Conservation (phyloP, 2,797 vertebrate species). For the Menidia menidia region DNA sequence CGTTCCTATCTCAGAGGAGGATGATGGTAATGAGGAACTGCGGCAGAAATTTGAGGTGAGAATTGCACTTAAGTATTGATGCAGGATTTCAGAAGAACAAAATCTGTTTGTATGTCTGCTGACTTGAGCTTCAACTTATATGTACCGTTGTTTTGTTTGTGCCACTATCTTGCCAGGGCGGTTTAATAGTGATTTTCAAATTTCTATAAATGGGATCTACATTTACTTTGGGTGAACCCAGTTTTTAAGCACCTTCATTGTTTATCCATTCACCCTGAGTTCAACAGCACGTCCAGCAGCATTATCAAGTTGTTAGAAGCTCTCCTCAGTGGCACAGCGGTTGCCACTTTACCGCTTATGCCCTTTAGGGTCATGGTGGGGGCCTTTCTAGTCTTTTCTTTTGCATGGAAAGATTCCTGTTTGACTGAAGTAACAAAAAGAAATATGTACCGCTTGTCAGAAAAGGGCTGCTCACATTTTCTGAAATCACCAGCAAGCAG, state of each 20-base stretch:
- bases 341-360: background rate
- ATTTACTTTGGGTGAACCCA: background rate
- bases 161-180: background rate
- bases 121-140: background rate
- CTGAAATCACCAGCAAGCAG: too few species aligned
- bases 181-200: background rate
- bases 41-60: constrained; percentile 97
- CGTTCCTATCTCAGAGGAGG: constrained; percentile 95
- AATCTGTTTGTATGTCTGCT: background rate
- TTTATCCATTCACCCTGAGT: background rate
- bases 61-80: background rate
- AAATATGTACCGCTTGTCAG: too few species aligned
- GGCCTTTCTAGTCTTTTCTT: too few species aligned
- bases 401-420: too few species aligned
- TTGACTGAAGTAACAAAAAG: too few species aligned
- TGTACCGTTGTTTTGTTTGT: background rate
- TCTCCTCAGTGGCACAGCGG: constrained; percentile 5
- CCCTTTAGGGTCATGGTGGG: too few species aligned
- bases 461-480: too few species aligned
- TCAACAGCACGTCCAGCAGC: constrained; percentile 3
- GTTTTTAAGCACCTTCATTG: background rate
- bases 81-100: too few species aligned
- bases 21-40: constrained; percentile 91
- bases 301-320: constrained; percentile 21
- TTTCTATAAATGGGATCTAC: background rate